Evolutionary conservation across 1,140 invertebrate species (phyloP).

Genomic region (Dryas iulia): DNA sequence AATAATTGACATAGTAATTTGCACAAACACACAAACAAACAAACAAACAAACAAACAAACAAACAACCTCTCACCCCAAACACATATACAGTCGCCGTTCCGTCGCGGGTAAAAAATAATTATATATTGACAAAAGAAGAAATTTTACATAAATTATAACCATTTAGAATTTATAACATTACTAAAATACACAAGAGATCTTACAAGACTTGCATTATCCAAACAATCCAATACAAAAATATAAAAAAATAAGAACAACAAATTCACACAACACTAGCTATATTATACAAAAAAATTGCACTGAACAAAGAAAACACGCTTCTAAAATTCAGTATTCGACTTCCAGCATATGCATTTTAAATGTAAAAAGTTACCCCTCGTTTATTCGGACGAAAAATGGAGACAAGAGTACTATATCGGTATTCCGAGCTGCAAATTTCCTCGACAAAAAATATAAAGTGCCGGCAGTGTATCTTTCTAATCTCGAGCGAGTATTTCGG

Average conservation of each 20-base stretch:
- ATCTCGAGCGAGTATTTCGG: constrained; percentile 28
- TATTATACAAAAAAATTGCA: constrained; percentile 6
- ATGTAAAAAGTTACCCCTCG: constrained; percentile 12
- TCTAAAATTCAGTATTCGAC: constrained; percentile 24
- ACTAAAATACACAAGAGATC: background rate
- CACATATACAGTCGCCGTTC: too few species aligned
- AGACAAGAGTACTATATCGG: constrained; percentile 21
- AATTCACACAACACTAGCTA: background rate
- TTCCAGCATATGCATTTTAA: constrained; percentile 23
- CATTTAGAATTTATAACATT: too few species aligned
- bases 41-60: too few species aligned
- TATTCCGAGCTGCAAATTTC: constrained; percentile 21
- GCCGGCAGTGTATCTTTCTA: constrained; percentile 14
- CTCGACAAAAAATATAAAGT: constrained; percentile 20
- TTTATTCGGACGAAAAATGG: constrained; percentile 25
- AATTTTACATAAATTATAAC: too few species aligned
- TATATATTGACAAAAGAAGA: too few species aligned
- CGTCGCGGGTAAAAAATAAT: too few species aligned
- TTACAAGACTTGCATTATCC: background rate
- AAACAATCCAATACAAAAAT: background rate
- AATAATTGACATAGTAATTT: too few species aligned
- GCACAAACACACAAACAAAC: too few species aligned
- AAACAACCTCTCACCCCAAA: too few species aligned
- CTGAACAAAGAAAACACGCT: constrained; percentile 1
- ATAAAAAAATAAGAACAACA: background rate